These are phyloP conservation scores for Eupithecia subfuscata DNA, from an alignment of 2,888 invertebrate genomes.

Conservation along the genomic window DNA sequence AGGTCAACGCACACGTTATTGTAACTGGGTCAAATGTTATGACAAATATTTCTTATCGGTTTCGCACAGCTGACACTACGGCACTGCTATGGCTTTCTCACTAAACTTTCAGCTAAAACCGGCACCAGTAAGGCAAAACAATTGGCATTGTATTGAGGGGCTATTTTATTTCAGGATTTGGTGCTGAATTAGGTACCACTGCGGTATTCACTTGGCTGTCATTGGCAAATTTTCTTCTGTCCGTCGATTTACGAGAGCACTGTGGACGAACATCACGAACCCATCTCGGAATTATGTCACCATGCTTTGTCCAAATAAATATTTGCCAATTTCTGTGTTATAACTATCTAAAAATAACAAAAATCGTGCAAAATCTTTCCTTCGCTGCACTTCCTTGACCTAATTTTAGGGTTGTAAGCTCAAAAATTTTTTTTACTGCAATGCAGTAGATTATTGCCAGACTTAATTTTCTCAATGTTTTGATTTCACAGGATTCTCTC, in stretches of 20 bases:
- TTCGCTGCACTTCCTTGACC: slow-evolving; percentile 78
- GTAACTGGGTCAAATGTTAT: slow-evolving; percentile 81
- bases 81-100: slow-evolving; percentile 43
- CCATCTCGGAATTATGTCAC: slow-evolving; percentile 58
- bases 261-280: slow-evolving; percentile 58
- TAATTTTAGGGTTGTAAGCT: slow-evolving; percentile 50
- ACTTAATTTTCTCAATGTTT: not conserved
- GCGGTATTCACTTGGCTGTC: slow-evolving; percentile 73
- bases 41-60: slow-evolving; percentile 60
- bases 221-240: slow-evolving; percentile 59
- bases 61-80: slow-evolving; percentile 40
- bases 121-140: slow-evolving; percentile 7
- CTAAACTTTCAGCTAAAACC: slow-evolving; percentile 48
- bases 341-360: slow-evolving; percentile 67
- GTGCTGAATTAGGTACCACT: slow-evolving; percentile 56
- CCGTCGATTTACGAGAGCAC: slow-evolving; percentile 61
- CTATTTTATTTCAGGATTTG: slow-evolving; percentile 56
- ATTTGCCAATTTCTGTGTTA: slow-evolving; percentile 59
- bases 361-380: slow-evolving; percentile 62
- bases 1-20: slow-evolving; percentile 80
- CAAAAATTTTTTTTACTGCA: slow-evolving; percentile 30
- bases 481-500: not conserved
- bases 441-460: slow-evolving; percentile 40
- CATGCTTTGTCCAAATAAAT: slow-evolving; percentile 52
- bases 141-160: slow-evolving; percentile 36